phyloP scores from a whole-genome alignment of 2,113 vertebrate genomes.

The Aphyosemion australe region DNA sequence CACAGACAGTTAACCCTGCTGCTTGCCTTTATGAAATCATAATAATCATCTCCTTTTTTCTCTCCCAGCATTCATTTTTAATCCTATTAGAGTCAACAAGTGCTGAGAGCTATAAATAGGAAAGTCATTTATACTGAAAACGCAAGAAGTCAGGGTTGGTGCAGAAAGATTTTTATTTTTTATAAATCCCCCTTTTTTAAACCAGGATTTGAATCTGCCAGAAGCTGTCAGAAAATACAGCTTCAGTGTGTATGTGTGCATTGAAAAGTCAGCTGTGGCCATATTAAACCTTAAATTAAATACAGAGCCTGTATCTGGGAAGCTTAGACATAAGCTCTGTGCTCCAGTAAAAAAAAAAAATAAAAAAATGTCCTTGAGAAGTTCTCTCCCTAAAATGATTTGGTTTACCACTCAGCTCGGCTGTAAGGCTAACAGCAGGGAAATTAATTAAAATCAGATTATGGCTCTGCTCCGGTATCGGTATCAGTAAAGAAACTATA shows the following conservation, averaged over 20 bases:
- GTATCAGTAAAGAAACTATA: no score
- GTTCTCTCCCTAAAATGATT: no score
- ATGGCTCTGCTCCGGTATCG: no score
- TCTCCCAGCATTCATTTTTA: conserved; percentile 2
- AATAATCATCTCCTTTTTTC: conserved; percentile 7
- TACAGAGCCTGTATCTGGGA: conserved; percentile 20
- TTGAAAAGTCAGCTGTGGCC: conserved; percentile 27
- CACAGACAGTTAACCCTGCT: conserved; percentile 7
- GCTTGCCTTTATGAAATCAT: conserved; percentile 6
- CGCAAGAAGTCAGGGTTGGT: conserved; percentile 1
- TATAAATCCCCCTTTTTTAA: not conserved
- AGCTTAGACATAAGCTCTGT: conserved; percentile 14
- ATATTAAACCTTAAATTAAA: conserved; percentile 27
- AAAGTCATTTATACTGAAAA: conserved; percentile 13
- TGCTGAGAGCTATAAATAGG: conserved; percentile 7
- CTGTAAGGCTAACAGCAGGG: no score
- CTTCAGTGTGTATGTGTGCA: conserved; percentile 15
- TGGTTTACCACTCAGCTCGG: no score
- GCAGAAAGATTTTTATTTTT: no score
- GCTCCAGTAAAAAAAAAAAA: not conserved
- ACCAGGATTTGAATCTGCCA: not conserved
- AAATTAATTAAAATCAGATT: no score
- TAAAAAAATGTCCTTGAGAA: no score
- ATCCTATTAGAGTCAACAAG: conserved; percentile 27
- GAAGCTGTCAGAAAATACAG: conserved; percentile 19